Evolutionary conservation across 2,888 invertebrate genomes (phyloP).

Genomic region (Panzeria rudis): DNA sequence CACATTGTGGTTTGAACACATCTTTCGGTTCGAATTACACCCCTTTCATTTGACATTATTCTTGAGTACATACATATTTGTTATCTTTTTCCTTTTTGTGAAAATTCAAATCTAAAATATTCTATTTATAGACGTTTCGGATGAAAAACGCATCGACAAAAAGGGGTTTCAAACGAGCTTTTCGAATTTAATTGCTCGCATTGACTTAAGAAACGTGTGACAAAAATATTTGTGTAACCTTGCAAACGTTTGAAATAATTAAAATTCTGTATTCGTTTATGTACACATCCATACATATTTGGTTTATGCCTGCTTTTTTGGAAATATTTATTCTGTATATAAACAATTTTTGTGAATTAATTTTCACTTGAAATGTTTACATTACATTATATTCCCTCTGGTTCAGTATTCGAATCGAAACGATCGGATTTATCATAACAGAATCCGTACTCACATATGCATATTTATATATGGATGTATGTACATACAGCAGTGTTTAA

Average conservation of each 20-base stretch:
- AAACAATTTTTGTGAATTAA: neutral
- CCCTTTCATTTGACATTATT: too few relatives aligned
- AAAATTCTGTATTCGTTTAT: neutral
- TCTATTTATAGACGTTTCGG: too few relatives aligned
- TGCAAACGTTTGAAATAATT: neutral
- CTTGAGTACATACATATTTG: too few relatives aligned
- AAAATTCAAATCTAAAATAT: too few relatives aligned
- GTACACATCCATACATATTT: neutral
- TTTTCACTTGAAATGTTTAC: slow-evolving; percentile 21
- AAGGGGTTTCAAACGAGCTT: too few relatives aligned
- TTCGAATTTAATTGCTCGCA: too few relatives aligned
- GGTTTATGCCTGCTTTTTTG: neutral
- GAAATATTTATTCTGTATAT: neutral
- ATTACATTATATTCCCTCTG: neutral
- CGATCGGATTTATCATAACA: neutral
- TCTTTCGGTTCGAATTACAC: too few relatives aligned
- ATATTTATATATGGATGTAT: neutral
- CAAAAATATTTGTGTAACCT: neutral
- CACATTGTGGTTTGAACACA: too few relatives aligned
- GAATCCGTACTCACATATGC: neutral
- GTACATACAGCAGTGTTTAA: neutral
- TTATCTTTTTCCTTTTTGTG: too few relatives aligned
- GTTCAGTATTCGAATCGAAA: neutral
- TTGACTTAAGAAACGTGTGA: too few relatives aligned
- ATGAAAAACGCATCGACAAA: too few relatives aligned